Evolutionary conservation across 64 coral and sea anemone species (phyloP).

Genomic region (Actinia equina): DNA sequence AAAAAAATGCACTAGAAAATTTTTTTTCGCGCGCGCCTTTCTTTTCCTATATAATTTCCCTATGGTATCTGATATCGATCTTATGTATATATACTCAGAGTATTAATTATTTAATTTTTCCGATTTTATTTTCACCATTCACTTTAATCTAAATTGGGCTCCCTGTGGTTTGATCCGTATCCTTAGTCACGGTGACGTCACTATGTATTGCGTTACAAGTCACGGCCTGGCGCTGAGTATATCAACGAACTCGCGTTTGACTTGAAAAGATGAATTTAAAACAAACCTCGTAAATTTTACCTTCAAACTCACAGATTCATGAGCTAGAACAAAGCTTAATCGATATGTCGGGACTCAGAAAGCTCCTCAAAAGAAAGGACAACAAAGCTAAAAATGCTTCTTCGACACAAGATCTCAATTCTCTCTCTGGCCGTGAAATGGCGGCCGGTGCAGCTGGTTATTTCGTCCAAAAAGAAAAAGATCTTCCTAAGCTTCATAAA

Average conservation of each 20-base stretch:
- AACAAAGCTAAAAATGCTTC: conserved; percentile 23
- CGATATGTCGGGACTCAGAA: conserved; percentile 66
- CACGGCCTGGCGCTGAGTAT: neutral
- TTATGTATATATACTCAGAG: no score
- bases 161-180: no score
- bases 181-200: conserved; percentile 1
- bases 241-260: neutral
- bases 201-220: neutral
- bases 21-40: no score
- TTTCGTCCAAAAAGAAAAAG: conserved; percentile 91
- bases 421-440: conserved; percentile 27
- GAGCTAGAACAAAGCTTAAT: neutral
- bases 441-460: conserved; percentile 58
- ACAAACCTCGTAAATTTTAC: neutral
- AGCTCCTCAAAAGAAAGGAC: conserved; percentile 54
- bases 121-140: no score
- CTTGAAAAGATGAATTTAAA: neutral
- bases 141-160: no score
- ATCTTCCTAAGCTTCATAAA: conserved; percentile 97
- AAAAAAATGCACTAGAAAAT: no score
- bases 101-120: no score
- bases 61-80: no score
- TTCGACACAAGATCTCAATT: conserved; percentile 54
- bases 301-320: neutral
- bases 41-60: no score